Percentiles rank a stretch among this genome's conserved stretches.
These are phyloP conservation scores for Athripsodes cinereus DNA, from an alignment of 2,888 invertebrate genomes.

Conservation along the genomic window DNA sequence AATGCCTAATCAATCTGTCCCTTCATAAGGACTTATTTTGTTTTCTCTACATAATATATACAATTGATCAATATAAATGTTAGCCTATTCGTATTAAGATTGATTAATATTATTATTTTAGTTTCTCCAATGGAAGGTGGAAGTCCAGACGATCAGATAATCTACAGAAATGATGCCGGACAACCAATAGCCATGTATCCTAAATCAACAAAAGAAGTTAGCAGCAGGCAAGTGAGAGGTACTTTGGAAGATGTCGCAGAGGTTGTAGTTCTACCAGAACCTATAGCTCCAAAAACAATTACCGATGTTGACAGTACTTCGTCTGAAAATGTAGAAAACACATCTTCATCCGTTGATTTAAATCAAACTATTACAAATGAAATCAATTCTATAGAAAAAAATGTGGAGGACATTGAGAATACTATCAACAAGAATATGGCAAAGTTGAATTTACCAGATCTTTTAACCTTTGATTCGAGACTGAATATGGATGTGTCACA, in stretches of 20 bases:
- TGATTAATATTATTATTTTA: conserved; percentile 11
- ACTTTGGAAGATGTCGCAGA: conserved; percentile 18
- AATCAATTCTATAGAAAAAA: conserved; percentile 7
- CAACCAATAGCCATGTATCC: conserved; percentile 2
- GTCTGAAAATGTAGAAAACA: not conserved
- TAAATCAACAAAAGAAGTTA: conserved; percentile 1
- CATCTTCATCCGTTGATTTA: not conserved
- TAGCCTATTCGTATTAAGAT: too few species aligned
- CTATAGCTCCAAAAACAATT: not conserved
- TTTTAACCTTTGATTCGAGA: conserved; percentile 18
- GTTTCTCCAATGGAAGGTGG: conserved; percentile 20
- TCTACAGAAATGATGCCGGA: conserved; percentile 11
- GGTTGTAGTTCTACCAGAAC: conserved; percentile 17
- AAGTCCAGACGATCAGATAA: conserved; percentile 15
- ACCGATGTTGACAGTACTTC: not conserved
- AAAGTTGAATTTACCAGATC: conserved; percentile 23
- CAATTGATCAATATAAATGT: too few species aligned
- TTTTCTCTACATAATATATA: too few species aligned
- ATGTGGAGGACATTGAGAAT: not conserved
- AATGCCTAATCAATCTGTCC: too few species aligned
- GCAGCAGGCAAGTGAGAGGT: not conserved
- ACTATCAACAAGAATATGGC: conserved; percentile 2
- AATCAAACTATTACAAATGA: not conserved
- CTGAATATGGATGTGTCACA: conserved; percentile 17
- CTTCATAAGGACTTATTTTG: too few species aligned